These are phyloP conservation scores for Coelopa frigida DNA, from an alignment of 1,140 invertebrate species.

Conservation along the genomic window DNA sequence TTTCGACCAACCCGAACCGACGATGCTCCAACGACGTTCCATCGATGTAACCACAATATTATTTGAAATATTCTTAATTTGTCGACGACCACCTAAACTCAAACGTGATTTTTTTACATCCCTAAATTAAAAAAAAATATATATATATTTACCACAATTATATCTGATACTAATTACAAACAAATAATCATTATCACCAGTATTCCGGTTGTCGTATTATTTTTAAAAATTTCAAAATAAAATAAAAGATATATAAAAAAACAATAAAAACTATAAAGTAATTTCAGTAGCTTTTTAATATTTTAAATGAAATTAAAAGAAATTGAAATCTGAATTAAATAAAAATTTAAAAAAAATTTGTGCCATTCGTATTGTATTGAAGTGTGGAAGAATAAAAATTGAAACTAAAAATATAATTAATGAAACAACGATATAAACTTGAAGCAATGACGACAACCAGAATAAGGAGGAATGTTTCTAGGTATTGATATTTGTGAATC, in stretches of 20 bases:
- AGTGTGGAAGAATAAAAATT: no score
- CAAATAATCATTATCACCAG: background rate
- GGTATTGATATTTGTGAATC: background rate
- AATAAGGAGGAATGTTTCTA: background rate
- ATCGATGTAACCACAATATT: conserved; percentile 6
- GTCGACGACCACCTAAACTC: conserved; percentile 11
- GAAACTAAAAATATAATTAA: no score
- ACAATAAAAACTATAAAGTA: no score
- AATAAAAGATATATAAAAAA: no score
- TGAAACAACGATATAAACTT: no score
- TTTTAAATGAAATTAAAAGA: no score
- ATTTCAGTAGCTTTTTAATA: no score
- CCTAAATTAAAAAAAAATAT: conserved; percentile 11
- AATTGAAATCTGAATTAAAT: no score
- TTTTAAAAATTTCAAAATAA: no score
- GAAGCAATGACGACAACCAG: conserved; percentile 1
- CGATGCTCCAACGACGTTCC: conserved; percentile 24
- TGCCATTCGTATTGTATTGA: background rate
- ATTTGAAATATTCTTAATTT: background rate
- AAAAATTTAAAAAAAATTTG: background rate
- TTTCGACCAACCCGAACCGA: conserved; percentile 19
- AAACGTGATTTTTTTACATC: no score
- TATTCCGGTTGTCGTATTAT: background rate
- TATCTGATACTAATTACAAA: background rate
- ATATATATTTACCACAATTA: background rate